Percentiles rank a stretch among this genome's conserved stretches.
These are phyloP conservation scores for Euproctis similis DNA, from an alignment of 2,888 invertebrate species.

Conservation along the genomic window DNA sequence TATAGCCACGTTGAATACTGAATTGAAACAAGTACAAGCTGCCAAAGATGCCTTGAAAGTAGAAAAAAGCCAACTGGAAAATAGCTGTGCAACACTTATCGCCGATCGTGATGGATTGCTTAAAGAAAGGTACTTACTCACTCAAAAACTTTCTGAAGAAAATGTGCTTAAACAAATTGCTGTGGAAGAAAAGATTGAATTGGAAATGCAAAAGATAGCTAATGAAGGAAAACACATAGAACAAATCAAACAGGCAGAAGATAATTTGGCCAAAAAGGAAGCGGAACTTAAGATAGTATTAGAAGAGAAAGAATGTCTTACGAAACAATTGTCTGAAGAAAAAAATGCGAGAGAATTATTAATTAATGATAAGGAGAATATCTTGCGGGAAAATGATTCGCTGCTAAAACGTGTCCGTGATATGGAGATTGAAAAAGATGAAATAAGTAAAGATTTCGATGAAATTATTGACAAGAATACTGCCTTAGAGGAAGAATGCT, in stretches of 20 bases:
- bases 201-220: neutral
- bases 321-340: neutral
- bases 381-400: neutral
- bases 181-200: neutral
- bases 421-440: constrained; percentile 11
- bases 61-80: constrained; percentile 18
- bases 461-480: constrained; percentile 11
- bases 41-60: constrained; percentile 18
- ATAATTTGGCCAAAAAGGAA: too few relatives aligned
- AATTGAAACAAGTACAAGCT: constrained; percentile 14
- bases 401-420: constrained; percentile 1
- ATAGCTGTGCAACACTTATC: constrained; percentile 19
- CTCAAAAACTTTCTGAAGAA: neutral
- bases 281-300: too few relatives aligned
- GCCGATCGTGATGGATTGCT: neutral
- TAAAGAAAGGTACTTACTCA: neutral
- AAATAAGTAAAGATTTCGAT: constrained; percentile 9
- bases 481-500: constrained; percentile 10
- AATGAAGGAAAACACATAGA: neutral
- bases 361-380: too few relatives aligned
- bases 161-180: neutral
- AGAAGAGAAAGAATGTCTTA: too few relatives aligned
- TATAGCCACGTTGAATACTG: constrained; percentile 15
- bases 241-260: too few relatives aligned
- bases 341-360: constrained; percentile 3